These are phyloP conservation scores for Phrynocephalus forsythii DNA, from an alignment of 2,797 vertebrate species.

Conservation along the genomic window DNA sequence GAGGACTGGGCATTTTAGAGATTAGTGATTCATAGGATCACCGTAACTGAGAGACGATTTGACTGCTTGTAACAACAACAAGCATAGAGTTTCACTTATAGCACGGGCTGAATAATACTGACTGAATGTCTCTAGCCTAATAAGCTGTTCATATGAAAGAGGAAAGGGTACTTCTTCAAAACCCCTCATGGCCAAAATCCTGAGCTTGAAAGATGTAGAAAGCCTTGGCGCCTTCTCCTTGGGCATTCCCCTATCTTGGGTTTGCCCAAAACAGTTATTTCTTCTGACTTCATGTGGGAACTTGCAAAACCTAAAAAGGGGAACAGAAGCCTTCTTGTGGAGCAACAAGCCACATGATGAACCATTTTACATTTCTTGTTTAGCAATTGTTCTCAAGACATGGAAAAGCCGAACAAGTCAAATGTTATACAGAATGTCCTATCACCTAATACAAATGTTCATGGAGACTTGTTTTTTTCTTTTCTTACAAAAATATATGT, in stretches of 20 bases:
- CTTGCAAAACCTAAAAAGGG: slow-evolving; percentile 50
- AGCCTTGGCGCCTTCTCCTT: slow-evolving; percentile 24
- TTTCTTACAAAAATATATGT: not conserved
- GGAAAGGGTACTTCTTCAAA: accelerated
- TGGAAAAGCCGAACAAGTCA: slow-evolving; percentile 37
- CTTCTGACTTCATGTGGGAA: slow-evolving; percentile 58
- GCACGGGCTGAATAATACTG: not conserved
- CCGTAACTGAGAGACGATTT: too few relatives aligned
- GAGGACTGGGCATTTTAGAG: too few relatives aligned
- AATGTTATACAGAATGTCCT: not conserved
- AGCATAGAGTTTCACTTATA: not conserved
- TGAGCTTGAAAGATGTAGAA: not conserved
- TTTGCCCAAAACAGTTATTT: slow-evolving; percentile 45
- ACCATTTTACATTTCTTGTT: slow-evolving; percentile 33
- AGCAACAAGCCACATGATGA: slow-evolving; percentile 60
- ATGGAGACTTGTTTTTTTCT: not conserved
- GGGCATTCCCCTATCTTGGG: not conserved
- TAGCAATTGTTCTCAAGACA: slow-evolving; percentile 44
- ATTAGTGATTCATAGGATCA: too few relatives aligned
- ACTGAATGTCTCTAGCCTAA: not conserved
- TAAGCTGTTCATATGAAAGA: accelerated
- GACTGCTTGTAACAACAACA: not conserved
- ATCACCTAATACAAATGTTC: not conserved
- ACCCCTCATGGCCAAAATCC: accelerated
- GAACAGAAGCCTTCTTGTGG: slow-evolving; percentile 61